Evolutionary conservation across 2,797 vertebrate species (phyloP).

Genomic region (Pipistrellus pipistrellus): DNA sequence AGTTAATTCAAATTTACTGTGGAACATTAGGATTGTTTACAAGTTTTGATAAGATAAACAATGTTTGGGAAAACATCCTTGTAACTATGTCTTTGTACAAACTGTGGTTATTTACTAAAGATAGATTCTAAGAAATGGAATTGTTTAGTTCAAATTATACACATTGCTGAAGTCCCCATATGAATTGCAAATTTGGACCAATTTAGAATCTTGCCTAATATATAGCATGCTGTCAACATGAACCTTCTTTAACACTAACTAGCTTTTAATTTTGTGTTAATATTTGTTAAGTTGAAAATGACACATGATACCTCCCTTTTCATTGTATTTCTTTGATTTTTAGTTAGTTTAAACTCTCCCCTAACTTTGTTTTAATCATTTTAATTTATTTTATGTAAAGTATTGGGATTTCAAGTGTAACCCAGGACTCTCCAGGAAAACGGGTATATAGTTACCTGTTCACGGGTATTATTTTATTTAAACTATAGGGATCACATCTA

Average conservation of each 20-base stretch:
- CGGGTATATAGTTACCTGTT: background rate
- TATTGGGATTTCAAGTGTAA: background rate
- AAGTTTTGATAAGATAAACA: background rate
- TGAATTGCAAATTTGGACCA: background rate
- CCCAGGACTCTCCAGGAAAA: background rate
- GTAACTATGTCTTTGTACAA: background rate
- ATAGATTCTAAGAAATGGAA: slow-evolving; percentile 22
- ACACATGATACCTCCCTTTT: background rate
- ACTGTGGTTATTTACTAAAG: background rate
- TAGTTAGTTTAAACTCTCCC: background rate
- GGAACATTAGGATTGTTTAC: background rate
- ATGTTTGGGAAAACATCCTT: background rate
- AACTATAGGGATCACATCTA: background rate
- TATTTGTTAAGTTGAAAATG: slow-evolving; percentile 28
- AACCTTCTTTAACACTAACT: background rate
- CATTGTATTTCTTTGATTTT: slow-evolving; percentile 12
- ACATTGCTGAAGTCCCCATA: background rate
- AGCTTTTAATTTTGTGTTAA: background rate
- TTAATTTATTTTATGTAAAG: background rate
- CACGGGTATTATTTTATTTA: background rate
- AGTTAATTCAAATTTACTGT: background rate
- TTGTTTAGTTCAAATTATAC: background rate
- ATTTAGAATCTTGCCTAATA: background rate
- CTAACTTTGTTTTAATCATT: background rate
- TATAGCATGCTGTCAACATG: background rate